Evolutionary conservation across 2,888 invertebrate species (phyloP).

Genomic region (Acronicta psi): DNA sequence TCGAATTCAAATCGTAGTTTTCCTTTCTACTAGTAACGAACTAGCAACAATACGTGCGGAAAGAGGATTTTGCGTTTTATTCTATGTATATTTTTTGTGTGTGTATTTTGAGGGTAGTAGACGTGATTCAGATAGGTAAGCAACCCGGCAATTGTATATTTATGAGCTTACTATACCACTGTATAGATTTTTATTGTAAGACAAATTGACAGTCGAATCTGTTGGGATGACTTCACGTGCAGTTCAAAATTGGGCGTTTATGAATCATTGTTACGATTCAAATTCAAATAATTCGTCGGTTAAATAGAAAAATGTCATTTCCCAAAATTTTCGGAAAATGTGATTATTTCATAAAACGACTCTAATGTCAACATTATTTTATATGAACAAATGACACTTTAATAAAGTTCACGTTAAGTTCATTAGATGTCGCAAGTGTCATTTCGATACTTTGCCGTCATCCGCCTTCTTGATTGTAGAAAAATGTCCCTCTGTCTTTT

Average conservation of each 20-base stretch:
- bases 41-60: constrained; percentile 85
- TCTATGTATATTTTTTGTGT: constrained; percentile 72
- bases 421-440: no score
- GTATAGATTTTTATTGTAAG: constrained; percentile 54
- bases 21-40: constrained; percentile 82
- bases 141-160: constrained; percentile 87
- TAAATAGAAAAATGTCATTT: no score
- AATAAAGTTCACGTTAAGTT: no score
- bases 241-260: constrained; percentile 41
- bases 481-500: no score
- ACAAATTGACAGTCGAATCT: constrained; percentile 42
- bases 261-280: constrained; percentile 40
- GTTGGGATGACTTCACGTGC: constrained; percentile 42
- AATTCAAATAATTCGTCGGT: no score
- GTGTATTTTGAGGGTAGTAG: constrained; percentile 75
- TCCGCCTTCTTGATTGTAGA: no score
- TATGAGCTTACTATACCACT: constrained; percentile 82
- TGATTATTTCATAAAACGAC: no score
- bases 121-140: constrained; percentile 83
- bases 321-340: no score
- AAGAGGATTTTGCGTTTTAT: constrained; percentile 71
- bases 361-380: no score
- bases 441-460: no score
- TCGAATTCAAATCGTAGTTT: constrained; percentile 84
- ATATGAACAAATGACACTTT: no score